These are phyloP conservation scores for Pomacea canaliculata DNA, from an alignment of 2,888 invertebrate genomes.

Conservation along the genomic window DNA sequence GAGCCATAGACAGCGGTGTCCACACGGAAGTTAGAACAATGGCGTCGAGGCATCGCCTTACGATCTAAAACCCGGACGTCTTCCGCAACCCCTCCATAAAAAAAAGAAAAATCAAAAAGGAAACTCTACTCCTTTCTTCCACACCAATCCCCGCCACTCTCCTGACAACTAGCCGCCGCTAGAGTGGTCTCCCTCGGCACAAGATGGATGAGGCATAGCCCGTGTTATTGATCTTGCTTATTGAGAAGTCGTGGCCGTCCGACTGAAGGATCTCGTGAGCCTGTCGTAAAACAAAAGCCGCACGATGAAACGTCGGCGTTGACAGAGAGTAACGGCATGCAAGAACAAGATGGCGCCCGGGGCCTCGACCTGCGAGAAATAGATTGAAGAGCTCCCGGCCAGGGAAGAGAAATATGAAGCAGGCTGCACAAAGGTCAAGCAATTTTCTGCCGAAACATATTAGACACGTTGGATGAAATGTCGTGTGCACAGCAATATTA, in stretches of 20 bases:
- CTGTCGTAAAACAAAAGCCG: constrained; percentile 31
- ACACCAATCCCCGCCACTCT: too few species aligned
- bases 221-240: constrained; percentile 28
- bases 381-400: constrained; percentile 33
- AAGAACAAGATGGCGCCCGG: constrained; percentile 33
- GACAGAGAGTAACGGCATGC: constrained; percentile 35
- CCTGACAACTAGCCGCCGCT: too few species aligned
- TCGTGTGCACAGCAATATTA: constrained; percentile 32
- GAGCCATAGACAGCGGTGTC: too few species aligned
- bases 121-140: too few species aligned
- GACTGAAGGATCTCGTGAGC: constrained; percentile 24
- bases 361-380: constrained; percentile 33
- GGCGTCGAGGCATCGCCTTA: too few species aligned
- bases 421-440: constrained; percentile 34
- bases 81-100: too few species aligned
- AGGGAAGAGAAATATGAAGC: constrained; percentile 37
- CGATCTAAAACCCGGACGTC: too few species aligned
- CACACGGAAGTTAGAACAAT: too few species aligned
- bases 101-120: too few species aligned
- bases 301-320: constrained; percentile 31
- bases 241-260: constrained; percentile 28
- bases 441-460: constrained; percentile 40
- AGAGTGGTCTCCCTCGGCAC: constrained; percentile 18
- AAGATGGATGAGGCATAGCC: constrained; percentile 26
- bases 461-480: constrained; percentile 29